These are phyloP conservation scores for Agrochola lota DNA, from an alignment of 2,888 invertebrate genomes.

Conservation along the genomic window DNA sequence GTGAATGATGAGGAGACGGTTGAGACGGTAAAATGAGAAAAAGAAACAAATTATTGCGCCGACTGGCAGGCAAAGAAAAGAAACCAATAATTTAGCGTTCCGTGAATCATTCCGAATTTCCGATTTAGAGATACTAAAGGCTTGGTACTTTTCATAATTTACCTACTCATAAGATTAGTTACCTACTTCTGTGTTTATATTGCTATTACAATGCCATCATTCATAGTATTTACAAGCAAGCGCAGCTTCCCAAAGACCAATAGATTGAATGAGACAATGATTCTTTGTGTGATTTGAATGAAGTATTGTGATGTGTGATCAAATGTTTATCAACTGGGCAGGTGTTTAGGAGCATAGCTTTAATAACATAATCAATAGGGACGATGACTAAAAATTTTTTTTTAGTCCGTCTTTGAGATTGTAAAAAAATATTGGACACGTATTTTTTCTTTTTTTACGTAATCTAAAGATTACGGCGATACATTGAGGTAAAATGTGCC, in stretches of 20 bases:
- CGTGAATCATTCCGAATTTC: background rate
- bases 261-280: constrained; percentile 52
- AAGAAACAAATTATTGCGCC: background rate
- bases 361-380: constrained; percentile 26
- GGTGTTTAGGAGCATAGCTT: constrained; percentile 23
- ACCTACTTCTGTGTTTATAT: constrained; percentile 3
- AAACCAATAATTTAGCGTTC: background rate
- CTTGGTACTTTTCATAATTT: background rate
- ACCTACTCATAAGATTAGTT: background rate
- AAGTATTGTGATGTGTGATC: constrained; percentile 43
- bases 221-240: constrained; percentile 32
- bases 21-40: too few species aligned
- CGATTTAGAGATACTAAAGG: too few species aligned
- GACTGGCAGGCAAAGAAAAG: background rate
- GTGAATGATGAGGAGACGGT: background rate
- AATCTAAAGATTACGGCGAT: too few species aligned
- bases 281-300: constrained; percentile 57
- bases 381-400: too few species aligned
- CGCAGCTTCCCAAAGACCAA: constrained; percentile 30
- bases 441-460: too few species aligned
- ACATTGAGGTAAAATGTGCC: too few species aligned
- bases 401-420: too few species aligned
- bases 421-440: too few species aligned
- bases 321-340: constrained; percentile 35
- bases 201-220: constrained; percentile 11